A percentile compares a stretch with the other conserved stretches of the same genome.
phyloP scores from a whole-genome alignment of 2,797 vertebrate species.

The Emys orbicularis region DNA sequence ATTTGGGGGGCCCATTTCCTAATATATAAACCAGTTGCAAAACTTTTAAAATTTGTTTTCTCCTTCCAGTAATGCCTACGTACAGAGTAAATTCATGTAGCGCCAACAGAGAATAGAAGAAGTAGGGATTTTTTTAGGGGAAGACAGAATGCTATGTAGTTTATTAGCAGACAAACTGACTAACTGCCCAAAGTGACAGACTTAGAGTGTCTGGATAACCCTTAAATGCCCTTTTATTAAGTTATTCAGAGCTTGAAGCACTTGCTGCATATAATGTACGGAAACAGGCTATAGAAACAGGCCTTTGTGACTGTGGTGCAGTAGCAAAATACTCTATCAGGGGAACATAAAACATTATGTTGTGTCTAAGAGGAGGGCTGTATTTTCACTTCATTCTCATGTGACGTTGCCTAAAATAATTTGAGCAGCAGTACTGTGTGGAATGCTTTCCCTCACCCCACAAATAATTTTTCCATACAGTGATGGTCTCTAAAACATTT shows the following conservation, averaged over 20 bases:
- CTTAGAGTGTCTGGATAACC: conserved; percentile 39
- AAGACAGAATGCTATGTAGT: conserved; percentile 45
- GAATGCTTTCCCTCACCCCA: too few species aligned
- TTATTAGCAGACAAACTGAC: conserved; percentile 17
- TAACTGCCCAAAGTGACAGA: conserved; percentile 37
- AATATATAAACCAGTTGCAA: neutral
- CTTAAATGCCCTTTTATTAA: conserved; percentile 31
- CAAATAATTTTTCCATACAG: too few species aligned
- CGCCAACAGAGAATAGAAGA: neutral
- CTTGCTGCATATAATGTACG: neutral
- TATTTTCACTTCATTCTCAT: too few species aligned
- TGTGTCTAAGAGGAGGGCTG: too few species aligned
- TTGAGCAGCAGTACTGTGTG: too few species aligned
- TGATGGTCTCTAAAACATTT: too few species aligned
- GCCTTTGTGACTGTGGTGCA: too few species aligned
- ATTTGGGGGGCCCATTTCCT: too few species aligned
- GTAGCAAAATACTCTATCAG: too few species aligned
- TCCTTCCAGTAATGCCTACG: neutral
- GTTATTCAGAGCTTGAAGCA: conserved; percentile 46
- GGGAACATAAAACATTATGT: too few species aligned
- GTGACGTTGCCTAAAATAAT: too few species aligned
- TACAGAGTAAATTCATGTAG: neutral
- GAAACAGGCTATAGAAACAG: neutral
- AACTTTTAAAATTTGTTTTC: neutral
- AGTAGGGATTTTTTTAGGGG: conserved; percentile 12